Percentiles rank a stretch among this genome's conserved stretches.
Evolutionary conservation across 1,140 invertebrate genomes (phyloP).

Genomic region (Agraylea sexmaculata): DNA sequence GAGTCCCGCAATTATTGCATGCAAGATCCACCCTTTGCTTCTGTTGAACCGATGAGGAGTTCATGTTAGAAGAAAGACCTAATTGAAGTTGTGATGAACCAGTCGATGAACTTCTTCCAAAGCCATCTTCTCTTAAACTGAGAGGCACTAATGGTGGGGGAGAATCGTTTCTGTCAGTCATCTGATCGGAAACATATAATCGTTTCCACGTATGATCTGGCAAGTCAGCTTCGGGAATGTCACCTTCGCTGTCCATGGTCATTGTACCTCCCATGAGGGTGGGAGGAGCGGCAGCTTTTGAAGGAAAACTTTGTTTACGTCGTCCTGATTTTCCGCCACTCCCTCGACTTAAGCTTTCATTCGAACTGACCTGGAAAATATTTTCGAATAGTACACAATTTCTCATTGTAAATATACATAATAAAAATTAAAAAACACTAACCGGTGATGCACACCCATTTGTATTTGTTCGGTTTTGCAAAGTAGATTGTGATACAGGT

Average conservation of each 20-base stretch:
- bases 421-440: slow-evolving; percentile 14
- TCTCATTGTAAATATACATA: background rate
- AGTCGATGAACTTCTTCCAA: background rate
- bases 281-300: slow-evolving; percentile 47
- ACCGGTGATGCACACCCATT: slow-evolving; percentile 36
- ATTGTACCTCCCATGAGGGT: slow-evolving; percentile 23
- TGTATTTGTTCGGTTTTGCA: slow-evolving; percentile 22
- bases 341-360: slow-evolving; percentile 12
- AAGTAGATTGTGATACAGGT: slow-evolving; percentile 24
- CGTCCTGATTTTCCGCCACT: slow-evolving; percentile 44
- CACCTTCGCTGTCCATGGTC: slow-evolving; percentile 6
- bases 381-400: too few relatives aligned
- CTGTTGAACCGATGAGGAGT: slow-evolving; percentile 21
- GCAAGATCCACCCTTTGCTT: slow-evolving; percentile 53
- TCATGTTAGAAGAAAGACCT: slow-evolving; percentile 5
- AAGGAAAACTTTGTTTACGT: slow-evolving; percentile 62
- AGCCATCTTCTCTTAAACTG: slow-evolving; percentile 2
- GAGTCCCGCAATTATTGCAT: slow-evolving; percentile 75
- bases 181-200: slow-evolving; percentile 10
- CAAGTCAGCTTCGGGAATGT: slow-evolving; percentile 13
- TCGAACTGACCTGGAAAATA: slow-evolving; percentile 10
- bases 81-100: slow-evolving; percentile 1
- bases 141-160: slow-evolving; percentile 2
- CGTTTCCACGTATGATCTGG: slow-evolving; percentile 13
- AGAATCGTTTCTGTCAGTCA: background rate